phyloP scores from a whole-genome alignment of 2,888 invertebrate species.

The Drosophila neonasuta region DNA sequence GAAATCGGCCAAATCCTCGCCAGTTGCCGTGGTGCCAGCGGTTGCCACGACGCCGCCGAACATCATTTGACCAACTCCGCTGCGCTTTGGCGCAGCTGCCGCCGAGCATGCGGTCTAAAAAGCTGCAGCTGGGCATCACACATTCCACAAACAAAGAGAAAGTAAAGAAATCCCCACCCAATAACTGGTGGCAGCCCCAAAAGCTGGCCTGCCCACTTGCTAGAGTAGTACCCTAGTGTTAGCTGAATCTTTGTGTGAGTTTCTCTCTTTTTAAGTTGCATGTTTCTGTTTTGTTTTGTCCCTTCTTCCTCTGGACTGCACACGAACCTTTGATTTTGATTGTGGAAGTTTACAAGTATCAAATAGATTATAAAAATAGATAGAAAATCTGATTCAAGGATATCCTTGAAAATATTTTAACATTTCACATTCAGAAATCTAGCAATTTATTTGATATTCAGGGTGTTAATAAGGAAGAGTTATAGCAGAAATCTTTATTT shows the following conservation, averaged over 20 bases:
- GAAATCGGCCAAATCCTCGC: constrained; percentile 81
- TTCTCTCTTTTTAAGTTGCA: constrained; percentile 29
- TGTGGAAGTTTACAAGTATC: not conserved
- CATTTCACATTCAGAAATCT: no score
- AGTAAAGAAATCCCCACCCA: not conserved
- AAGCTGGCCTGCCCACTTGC: constrained; percentile 23
- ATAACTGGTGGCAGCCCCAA: constrained; percentile 30
- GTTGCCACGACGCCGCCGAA: constrained; percentile 78
- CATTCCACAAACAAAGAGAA: constrained; percentile 1
- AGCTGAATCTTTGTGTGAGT: constrained; percentile 52
- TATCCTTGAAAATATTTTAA: no score
- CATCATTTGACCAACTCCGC: constrained; percentile 83
- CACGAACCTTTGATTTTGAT: constrained; percentile 38
- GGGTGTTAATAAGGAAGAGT: no score
- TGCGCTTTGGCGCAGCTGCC: constrained; percentile 82
- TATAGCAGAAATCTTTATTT: no score
- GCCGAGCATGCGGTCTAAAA: constrained; percentile 80
- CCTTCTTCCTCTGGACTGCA: constrained; percentile 17
- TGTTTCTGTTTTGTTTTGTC: constrained; percentile 23
- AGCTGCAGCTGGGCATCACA: constrained; percentile 4
- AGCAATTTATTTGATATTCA: no score
- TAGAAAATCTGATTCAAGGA: no score
- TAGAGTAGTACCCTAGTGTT: constrained; percentile 61
- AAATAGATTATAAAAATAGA: no score
- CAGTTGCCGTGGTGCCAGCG: constrained; percentile 64